phyloP scores from a whole-genome alignment of 2,113 vertebrate genomes.

The Osmerus eperlanus region DNA sequence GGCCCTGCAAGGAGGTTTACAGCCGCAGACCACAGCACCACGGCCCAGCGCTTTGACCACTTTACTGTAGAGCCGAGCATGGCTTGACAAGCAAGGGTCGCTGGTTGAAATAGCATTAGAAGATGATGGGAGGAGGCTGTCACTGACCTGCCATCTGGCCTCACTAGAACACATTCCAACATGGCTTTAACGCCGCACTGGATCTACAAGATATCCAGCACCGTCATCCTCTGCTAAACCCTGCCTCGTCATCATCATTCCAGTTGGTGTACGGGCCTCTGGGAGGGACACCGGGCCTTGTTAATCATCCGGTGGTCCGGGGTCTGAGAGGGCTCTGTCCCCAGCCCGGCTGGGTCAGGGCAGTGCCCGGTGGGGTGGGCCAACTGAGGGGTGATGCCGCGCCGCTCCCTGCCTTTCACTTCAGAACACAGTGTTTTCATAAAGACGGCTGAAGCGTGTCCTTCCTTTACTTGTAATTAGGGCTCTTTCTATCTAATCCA shows the following conservation, averaged over 20 bases:
- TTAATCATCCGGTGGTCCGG: not conserved
- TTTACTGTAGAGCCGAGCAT: conserved; percentile 24
- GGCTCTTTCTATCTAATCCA: conserved; percentile 39
- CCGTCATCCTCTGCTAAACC: conserved; percentile 22
- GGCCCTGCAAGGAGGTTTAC: conserved; percentile 44
- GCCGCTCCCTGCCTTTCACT: conserved; percentile 32
- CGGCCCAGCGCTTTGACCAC: conserved; percentile 36
- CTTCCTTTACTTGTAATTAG: conserved; percentile 48
- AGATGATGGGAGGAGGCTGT: conserved; percentile 24
- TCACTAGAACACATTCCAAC: not conserved
- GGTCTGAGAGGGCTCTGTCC: conserved; percentile 45
- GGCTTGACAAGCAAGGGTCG: conserved; percentile 31
- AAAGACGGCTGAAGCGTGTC: conserved; percentile 47
- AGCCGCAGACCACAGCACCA: conserved; percentile 43
- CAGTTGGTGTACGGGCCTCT: not conserved
- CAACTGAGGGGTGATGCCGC: conserved; percentile 41
- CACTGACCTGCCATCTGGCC: not conserved
- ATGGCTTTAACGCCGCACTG: no score
- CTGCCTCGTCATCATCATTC: not conserved
- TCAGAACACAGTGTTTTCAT: conserved; percentile 55
- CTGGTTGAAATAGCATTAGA: conserved; percentile 36
- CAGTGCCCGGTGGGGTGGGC: conserved; percentile 25
- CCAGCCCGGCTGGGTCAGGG: conserved; percentile 32
- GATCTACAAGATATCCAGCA: conserved; percentile 31
- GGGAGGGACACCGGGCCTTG: not conserved